phyloP scores from a whole-genome alignment of 2,113 vertebrate species.

The Tursiops truncatus region DNA sequence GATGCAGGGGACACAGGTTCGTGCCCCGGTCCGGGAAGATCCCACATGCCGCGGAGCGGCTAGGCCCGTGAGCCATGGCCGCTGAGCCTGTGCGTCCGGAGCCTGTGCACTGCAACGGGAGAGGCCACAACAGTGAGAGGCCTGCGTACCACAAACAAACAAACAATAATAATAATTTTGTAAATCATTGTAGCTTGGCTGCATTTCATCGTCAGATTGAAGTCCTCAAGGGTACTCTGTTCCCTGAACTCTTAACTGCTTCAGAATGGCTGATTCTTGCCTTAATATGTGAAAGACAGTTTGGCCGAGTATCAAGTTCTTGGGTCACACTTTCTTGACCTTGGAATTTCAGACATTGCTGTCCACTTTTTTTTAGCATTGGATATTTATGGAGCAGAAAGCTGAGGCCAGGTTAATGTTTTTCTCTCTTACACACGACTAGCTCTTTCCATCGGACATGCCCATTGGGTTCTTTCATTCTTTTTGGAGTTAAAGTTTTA shows the following conservation, averaged over 20 bases:
- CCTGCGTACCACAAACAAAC: no score
- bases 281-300: not conserved
- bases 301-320: not conserved
- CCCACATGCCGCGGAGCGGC: no score
- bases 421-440: not conserved
- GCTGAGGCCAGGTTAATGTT: not conserved
- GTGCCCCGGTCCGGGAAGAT: no score
- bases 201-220: not conserved
- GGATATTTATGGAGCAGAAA: constrained; percentile 36
- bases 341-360: not conserved
- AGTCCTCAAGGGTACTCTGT: not conserved
- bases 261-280: not conserved
- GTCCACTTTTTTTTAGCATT: not conserved
- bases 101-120: no score
- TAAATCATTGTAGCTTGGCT: not conserved
- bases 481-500: not conserved
- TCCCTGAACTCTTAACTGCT: not conserved
- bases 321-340: not conserved
- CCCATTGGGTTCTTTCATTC: not conserved
- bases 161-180: not conserved
- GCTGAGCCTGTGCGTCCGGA: no score
- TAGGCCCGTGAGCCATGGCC: no score
- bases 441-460: not conserved
- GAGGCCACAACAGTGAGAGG: no score
- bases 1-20: no score